Percentiles rank a stretch among this genome's conserved stretches.
Evolutionary conservation across 1,140 invertebrate genomes (phyloP).

Genomic region (Hylaeus anthracinus): DNA sequence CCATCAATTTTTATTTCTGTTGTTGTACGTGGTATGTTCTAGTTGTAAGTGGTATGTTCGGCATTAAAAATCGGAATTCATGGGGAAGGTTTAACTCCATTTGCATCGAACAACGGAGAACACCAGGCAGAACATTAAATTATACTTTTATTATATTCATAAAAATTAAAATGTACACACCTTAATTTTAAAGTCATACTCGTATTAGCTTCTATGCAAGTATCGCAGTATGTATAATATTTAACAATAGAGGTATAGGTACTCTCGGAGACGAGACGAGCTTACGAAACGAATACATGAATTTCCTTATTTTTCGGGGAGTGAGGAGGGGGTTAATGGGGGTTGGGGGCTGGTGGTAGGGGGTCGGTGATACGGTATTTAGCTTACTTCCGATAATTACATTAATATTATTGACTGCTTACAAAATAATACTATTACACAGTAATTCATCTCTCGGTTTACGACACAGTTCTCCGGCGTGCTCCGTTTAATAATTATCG

Average conservation of each 20-base stretch:
- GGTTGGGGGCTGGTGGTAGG: too few relatives aligned
- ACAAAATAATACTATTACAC: slow-evolving; percentile 68
- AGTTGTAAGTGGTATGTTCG: too few relatives aligned
- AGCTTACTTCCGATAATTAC: slow-evolving; percentile 50
- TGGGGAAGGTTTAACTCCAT: too few relatives aligned
- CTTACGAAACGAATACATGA: slow-evolving; percentile 62
- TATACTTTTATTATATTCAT: slow-evolving; percentile 69
- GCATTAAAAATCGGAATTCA: too few relatives aligned
- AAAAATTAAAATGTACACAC: slow-evolving; percentile 69
- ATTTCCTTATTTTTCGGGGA: slow-evolving; percentile 16
- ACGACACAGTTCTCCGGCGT: slow-evolving; percentile 56
- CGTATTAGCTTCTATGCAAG: slow-evolving; percentile 60
- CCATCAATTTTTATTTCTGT: too few relatives aligned
- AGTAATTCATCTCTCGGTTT: slow-evolving; percentile 54
- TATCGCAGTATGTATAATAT: slow-evolving; percentile 63
- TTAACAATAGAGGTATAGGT: slow-evolving; percentile 67
- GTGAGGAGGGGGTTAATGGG: not conserved
- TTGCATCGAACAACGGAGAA: not conserved
- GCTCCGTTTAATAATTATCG: slow-evolving; percentile 37
- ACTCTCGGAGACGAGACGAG: slow-evolving; percentile 56
- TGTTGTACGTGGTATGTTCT: too few relatives aligned
- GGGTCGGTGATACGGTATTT: slow-evolving; percentile 43
- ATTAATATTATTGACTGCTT: slow-evolving; percentile 68
- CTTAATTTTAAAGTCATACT: slow-evolving; percentile 61
- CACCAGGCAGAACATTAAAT: slow-evolving; percentile 63